Base-by-base conservation (phyloP, 2,113 vertebrate genomes). In the Gopherus flavomarginatus region DNA sequence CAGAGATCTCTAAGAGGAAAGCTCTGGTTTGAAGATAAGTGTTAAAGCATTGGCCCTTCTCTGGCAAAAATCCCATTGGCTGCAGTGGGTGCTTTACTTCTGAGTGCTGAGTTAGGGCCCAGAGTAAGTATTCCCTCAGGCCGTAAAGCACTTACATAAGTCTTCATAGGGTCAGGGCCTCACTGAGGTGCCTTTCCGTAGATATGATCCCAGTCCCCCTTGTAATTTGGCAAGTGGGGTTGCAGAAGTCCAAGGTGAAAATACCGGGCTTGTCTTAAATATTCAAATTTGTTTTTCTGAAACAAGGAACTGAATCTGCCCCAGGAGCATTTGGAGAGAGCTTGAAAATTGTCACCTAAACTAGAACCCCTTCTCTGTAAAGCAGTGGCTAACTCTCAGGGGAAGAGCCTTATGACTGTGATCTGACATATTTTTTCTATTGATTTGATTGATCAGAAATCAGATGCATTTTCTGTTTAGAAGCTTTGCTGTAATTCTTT, bases 1-100 rank as follows among this genome's bases (percentile, higher is more conserved):
- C 81, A 87, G 81, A 89, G 94, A 87, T 95, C 96, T 85, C 93
- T 75, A 79, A 91, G 75, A 81, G 90, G 75, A 1, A 0, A 79
- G 47, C 90, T 96, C 86, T 65, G 79, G 80, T 92, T 94, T 96
- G 88, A 69, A 96, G 96, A 97, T 96, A 95, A 97, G 72, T 78
- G 92, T 95, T 94, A 93, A 92, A 93, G 93, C 90, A 57, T 80
- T 79, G 87, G 57, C 87, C 93, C 53, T 93, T 85, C 93, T 3
- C 8, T 62, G 86, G 42, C 0, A 0, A 91, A 96, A 69, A 91
- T 83, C 85, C 52, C 94, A 56, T 89, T 91, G 84, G 75, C 85
- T 80, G 49, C 83, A 27, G 5, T 21, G 35, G 35, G 8, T 21
- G 35, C 65, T 19, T 72, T 72, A 72, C 35, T n/a, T 72, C 7